Base-by-base conservation (phyloP, 2,113 vertebrate genomes). In the Porphyrio hochstetteri region DNA sequence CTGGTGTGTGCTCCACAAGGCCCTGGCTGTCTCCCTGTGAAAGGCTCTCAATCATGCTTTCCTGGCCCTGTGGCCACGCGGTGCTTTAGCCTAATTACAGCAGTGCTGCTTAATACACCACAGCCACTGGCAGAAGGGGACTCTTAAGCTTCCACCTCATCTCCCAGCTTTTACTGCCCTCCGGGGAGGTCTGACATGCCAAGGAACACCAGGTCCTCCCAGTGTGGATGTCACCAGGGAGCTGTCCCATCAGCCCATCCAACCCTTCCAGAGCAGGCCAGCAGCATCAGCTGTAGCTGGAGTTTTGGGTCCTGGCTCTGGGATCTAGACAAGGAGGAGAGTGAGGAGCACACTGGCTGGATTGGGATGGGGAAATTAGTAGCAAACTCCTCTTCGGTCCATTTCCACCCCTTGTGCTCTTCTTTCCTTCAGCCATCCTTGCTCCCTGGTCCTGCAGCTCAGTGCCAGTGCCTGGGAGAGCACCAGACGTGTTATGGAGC, bases 81-180 rank as follows among this genome's bases (percentile, higher is more conserved):
- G 65, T 3, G 20, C 91, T 84, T 86, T 15, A 67, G 83, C 69
- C 83, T 92, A 92, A 95, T 91, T 91, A 86, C 89, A 87, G 55
- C 65, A 61, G 52, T 1, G 0, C 76, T 35, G 56, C 68, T 83
- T 78, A 64, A 95, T 61, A 3, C 40, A 14, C 95, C 53, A 35
- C 82, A 71, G 33, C 63, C 35, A 13, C 24, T 19, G 28, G 85
- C 50, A 61, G 44, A 40, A 76, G 24, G 57, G 46, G 33, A 67
- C 9, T 59, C 16, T 0, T 0, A 11, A 40, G 38, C 46, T 40
- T 27, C 0, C 0, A 3, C 13, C 0, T 0, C 3, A 0, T 35
- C 82, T 67, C 33, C 5, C 0, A 0, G 40, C 16, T 90, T 35
- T 36, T 7, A 1, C 31, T 69, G 63, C 59, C 31, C 40, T 1